Percentiles rank a stretch among this genome's conserved stretches.
phyloP scores from a whole-genome alignment of 2,113 vertebrate species.

The Entelurus aequoreus region DNA sequence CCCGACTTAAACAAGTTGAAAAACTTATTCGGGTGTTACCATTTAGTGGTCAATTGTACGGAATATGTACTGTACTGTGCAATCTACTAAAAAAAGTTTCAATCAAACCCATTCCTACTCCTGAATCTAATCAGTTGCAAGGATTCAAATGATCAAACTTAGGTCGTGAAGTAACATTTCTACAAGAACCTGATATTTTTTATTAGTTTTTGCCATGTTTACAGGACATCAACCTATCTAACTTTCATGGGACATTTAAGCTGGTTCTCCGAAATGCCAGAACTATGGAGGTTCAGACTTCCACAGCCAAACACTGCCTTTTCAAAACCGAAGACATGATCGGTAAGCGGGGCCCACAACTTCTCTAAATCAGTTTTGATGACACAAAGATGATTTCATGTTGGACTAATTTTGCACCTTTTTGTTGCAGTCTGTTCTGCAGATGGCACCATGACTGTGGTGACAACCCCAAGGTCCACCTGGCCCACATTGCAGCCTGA shows the following conservation, averaged over 20 bases:
- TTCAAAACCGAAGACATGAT: slow-evolving; percentile 55
- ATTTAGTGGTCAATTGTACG: no score
- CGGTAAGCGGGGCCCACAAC: slow-evolving; percentile 19
- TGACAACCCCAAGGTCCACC: slow-evolving; percentile 34
- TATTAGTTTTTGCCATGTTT: background rate
- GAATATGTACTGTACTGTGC: no score
- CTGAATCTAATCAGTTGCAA: background rate
- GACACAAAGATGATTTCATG: background rate
- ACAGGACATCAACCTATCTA: slow-evolving; percentile 50
- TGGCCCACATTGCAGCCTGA: slow-evolving; percentile 48
- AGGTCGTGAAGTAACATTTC: no score
- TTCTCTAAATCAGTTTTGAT: background rate
- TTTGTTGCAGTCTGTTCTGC: slow-evolving; percentile 61
- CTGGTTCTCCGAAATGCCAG: slow-evolving; percentile 47
- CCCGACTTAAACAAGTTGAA: no score
- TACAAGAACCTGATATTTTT: no score
- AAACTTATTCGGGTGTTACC: no score
- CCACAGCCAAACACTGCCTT: slow-evolving; percentile 47
- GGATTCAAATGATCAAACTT: no score
- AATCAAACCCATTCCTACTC: no score
- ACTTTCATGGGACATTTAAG: slow-evolving; percentile 49
- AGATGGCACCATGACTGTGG: slow-evolving; percentile 60
- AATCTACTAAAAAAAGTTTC: no score
- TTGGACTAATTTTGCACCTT: background rate
- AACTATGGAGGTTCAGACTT: slow-evolving; percentile 45